These are phyloP conservation scores for Pachypeltis micranthus DNA, from an alignment of 1,140 invertebrate species.

Conservation along the genomic window DNA sequence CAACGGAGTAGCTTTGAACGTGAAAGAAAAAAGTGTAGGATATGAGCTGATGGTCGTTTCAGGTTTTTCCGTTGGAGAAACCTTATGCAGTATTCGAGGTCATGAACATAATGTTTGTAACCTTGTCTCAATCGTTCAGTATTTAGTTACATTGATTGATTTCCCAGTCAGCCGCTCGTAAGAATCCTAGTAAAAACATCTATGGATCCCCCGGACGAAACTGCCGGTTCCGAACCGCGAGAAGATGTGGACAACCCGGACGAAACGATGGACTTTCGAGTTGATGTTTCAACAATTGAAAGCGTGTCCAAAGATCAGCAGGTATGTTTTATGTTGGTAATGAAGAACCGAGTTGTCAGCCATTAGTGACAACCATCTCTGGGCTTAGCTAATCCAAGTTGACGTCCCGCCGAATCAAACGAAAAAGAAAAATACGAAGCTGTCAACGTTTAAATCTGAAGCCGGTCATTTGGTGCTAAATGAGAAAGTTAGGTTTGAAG, in stretches of 20 bases:
- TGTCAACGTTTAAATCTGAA: background rate
- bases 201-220: background rate
- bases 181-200: no score
- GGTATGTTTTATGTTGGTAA: conserved; percentile 1
- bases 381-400: background rate
- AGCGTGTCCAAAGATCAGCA: conserved; percentile 11
- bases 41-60: no score
- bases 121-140: no score
- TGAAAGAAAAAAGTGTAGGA: no score
- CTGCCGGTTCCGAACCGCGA: background rate
- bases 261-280: background rate
- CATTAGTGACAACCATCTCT: background rate
- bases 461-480: background rate
- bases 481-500: background rate
- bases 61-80: no score
- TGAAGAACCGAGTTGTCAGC: background rate
- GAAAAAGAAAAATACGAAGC: background rate
- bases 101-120: no score
- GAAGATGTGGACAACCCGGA: background rate
- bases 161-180: no score
- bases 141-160: no score
- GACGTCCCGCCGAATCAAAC: no score
- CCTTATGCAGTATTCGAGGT: no score
- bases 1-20: no score
- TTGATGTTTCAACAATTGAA: conserved; percentile 16